phyloP scores from a whole-genome alignment of 2,888 invertebrate species.

The Argynnis bischoffii region DNA sequence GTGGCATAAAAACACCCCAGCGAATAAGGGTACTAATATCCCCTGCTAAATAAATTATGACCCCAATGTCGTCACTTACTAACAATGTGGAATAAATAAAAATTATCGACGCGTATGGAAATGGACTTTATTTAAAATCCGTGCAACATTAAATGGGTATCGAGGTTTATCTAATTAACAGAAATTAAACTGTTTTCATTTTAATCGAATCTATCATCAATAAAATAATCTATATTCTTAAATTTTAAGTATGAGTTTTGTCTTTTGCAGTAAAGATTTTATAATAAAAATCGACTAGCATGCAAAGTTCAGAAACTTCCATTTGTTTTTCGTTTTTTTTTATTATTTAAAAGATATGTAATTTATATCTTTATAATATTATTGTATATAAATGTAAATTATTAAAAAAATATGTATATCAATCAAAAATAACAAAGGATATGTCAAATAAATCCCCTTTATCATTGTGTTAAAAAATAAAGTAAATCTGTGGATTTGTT shows the following conservation, averaged over 20 bases:
- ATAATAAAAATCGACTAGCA: too few relatives aligned
- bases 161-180: too few relatives aligned
- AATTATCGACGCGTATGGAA: slow-evolving; percentile 25
- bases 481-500: slow-evolving; percentile 30
- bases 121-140: slow-evolving; percentile 19
- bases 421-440: slow-evolving; percentile 4
- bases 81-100: slow-evolving; percentile 22
- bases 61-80: slow-evolving; percentile 20
- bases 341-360: too few relatives aligned
- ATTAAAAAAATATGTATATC: slow-evolving; percentile 4
- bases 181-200: too few relatives aligned
- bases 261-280: too few relatives aligned
- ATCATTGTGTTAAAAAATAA: not conserved
- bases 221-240: too few relatives aligned
- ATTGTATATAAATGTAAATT: too few relatives aligned
- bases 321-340: too few relatives aligned
- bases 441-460: slow-evolving; percentile 4
- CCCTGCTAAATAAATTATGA: slow-evolving; percentile 13
- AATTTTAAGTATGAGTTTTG: too few relatives aligned
- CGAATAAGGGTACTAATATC: slow-evolving; percentile 1
- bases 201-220: too few relatives aligned
- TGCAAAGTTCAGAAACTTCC: too few relatives aligned
- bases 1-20: slow-evolving; percentile 8
- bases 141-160: not conserved
- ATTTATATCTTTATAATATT: too few relatives aligned